Percentiles rank a stretch among this genome's conserved stretches.
Evolutionary conservation across 2,797 vertebrate species (phyloP).

Genomic region (Premnoplex brunnescens): DNA sequence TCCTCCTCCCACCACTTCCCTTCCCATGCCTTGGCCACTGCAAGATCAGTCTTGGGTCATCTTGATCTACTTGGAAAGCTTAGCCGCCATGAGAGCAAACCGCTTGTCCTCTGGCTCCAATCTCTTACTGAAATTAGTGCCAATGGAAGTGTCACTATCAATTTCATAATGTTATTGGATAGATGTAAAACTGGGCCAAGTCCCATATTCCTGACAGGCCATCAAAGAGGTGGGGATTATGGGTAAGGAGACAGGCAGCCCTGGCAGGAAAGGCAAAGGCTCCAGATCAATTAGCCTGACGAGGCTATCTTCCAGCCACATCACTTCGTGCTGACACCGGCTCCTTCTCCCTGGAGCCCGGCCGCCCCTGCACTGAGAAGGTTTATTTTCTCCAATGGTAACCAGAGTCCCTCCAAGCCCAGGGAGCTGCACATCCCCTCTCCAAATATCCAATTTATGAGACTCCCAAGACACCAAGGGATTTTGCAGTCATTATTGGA

Average conservation of each 20-base stretch:
- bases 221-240: conserved; percentile 74
- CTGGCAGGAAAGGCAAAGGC: conserved; percentile 76
- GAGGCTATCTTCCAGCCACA: conserved; percentile 74
- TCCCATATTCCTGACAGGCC: conserved; percentile 73
- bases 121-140: conserved; percentile 76
- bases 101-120: conserved; percentile 76
- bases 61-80: conserved; percentile 74
- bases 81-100: conserved; percentile 66
- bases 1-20: not conserved
- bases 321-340: conserved; percentile 72
- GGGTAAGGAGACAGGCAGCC: conserved; percentile 77
- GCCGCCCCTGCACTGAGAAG: not conserved
- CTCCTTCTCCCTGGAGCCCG: conserved; percentile 16
- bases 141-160: conserved; percentile 80
- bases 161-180: conserved; percentile 82
- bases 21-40: not conserved
- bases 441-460: conserved; percentile 18
- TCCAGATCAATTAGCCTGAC: conserved; percentile 79
- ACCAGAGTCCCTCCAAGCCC: conserved; percentile 45
- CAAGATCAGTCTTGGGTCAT: conserved; percentile 59
- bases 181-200: conserved; percentile 68
- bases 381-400: conserved; percentile 52
- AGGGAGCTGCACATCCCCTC: not conserved
- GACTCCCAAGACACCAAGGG: not conserved
- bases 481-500: conserved; percentile 5